These are phyloP conservation scores for Oreocharis arfaki DNA, from an alignment of 2,113 vertebrate species.

Conservation along the genomic window DNA sequence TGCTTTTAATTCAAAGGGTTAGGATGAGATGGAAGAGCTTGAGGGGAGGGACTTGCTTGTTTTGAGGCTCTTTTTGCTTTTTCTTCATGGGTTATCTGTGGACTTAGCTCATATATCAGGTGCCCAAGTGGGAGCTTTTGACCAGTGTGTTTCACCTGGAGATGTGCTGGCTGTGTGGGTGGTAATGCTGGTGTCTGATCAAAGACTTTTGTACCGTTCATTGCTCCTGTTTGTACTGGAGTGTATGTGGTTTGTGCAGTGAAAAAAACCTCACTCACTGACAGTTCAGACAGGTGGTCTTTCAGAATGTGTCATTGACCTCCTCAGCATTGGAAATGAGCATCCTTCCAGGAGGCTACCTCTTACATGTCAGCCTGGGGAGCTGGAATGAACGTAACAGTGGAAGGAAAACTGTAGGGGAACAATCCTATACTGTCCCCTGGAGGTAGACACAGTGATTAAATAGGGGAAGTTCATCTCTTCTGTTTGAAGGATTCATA, in stretches of 20 bases:
- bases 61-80: background rate
- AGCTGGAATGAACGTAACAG: background rate
- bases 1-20: background rate
- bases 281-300: background rate
- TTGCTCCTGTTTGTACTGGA: background rate
- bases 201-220: background rate
- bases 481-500: background rate
- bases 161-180: background rate
- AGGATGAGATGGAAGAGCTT: background rate
- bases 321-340: background rate
- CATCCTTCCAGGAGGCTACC: background rate
- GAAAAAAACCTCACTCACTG: background rate
- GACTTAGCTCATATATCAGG: background rate
- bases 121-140: background rate
- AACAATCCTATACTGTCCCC: constrained; percentile 39
- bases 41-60: background rate
- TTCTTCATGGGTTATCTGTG: background rate
- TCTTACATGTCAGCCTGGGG: background rate
- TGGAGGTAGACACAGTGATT: constrained; percentile 9
- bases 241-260: background rate
- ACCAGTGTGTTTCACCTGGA: background rate
- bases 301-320: background rate
- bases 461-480: background rate
- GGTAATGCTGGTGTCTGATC: background rate
- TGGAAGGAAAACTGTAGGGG: background rate